phyloP scores from a whole-genome alignment of 2,113 vertebrate species.

The Sinocyclocheilus grahami region DNA sequence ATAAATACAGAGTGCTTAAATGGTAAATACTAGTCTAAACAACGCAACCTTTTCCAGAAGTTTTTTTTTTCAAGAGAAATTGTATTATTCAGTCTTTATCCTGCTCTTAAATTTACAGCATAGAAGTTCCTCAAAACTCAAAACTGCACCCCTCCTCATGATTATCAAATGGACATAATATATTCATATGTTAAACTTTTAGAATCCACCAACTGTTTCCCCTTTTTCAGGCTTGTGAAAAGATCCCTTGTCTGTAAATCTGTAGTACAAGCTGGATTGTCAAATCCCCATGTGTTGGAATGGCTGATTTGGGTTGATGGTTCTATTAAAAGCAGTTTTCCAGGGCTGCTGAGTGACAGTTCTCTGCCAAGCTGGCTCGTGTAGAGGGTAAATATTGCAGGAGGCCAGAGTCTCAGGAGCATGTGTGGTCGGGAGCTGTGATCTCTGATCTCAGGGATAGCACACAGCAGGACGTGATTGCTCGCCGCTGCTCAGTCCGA shows the following conservation, averaged over 20 bases:
- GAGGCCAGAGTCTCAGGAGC: conserved; percentile 63
- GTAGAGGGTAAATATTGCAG: conserved; percentile 69
- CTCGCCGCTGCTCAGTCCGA: conserved; percentile 42
- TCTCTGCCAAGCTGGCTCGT: conserved; percentile 42
- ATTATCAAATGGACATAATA: neutral
- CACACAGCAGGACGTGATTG: conserved; percentile 67
- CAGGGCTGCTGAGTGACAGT: conserved; percentile 41
- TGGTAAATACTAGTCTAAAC: neutral
- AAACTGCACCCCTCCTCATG: conserved; percentile 2
- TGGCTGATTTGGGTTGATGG: conserved; percentile 44
- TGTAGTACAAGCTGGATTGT: conserved; percentile 22
- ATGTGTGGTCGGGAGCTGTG: conserved; percentile 62
- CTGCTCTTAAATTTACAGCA: neutral
- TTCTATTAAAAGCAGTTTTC: conserved; percentile 46
- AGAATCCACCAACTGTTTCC: conserved; percentile 8
- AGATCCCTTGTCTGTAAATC: conserved; percentile 31
- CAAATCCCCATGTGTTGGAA: conserved; percentile 26
- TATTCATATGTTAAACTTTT: conserved; percentile 23
- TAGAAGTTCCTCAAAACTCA: conserved; percentile 13
- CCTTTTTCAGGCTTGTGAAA: neutral
- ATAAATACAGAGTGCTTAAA: neutral
- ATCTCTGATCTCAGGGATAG: conserved; percentile 66
- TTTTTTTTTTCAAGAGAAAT: neutral
- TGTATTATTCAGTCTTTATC: neutral
- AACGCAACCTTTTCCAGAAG: neutral